phyloP scores from a whole-genome alignment of 2,113 vertebrate species.

The Oreochromis niloticus region DNA sequence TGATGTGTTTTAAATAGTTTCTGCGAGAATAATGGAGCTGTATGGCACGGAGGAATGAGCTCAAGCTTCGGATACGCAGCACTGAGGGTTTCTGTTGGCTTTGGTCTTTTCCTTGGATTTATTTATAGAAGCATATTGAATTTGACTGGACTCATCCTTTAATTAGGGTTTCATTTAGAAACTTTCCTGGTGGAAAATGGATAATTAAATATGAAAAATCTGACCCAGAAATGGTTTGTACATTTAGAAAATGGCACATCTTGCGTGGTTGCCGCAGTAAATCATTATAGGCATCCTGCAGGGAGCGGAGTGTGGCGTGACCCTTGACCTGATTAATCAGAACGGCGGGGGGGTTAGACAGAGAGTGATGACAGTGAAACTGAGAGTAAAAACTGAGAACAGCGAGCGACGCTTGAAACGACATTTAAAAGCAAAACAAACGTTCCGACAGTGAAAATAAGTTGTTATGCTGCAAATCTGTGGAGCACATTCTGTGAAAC shows the following conservation, averaged over 20 bases:
- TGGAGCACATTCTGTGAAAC: neutral
- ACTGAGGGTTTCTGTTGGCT: neutral
- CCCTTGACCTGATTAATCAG: neutral
- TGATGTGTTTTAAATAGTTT: neutral
- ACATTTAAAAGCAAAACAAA: neutral
- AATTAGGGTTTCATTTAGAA: neutral
- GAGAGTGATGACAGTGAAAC: neutral
- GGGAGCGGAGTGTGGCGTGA: neutral
- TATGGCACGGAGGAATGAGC: neutral
- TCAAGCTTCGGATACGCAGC: neutral
- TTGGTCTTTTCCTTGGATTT: neutral
- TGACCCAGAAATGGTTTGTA: neutral
- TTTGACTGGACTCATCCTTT: neutral
- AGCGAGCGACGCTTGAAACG: neutral
- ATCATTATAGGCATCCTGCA: neutral
- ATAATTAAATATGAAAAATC: neutral
- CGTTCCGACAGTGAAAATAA: neutral
- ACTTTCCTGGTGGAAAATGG: neutral
- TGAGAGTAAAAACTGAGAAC: neutral
- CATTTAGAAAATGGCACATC: neutral
- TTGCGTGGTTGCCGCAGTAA: neutral
- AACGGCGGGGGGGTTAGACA: neutral
- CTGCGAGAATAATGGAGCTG: neutral
- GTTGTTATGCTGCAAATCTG: neutral
- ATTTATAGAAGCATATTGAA: neutral